These are phyloP conservation scores for Natator depressus DNA, from an alignment of 2,113 vertebrate species.

Conservation along the genomic window DNA sequence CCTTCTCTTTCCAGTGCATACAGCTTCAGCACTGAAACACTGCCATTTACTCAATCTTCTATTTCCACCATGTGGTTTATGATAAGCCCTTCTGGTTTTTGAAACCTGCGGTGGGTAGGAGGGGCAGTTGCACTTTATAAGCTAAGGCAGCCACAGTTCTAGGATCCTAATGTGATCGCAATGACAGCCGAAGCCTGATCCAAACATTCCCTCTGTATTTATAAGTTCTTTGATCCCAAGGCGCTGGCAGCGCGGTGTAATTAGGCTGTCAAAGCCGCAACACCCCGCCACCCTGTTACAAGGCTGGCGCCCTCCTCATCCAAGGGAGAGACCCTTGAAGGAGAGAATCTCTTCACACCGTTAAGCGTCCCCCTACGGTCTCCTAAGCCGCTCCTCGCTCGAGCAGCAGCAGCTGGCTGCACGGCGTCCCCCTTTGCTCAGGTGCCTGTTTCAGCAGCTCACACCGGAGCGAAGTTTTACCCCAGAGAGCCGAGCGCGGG, in stretches of 20 bases:
- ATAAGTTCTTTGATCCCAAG: neutral
- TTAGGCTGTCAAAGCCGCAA: neutral
- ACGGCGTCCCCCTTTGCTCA: neutral
- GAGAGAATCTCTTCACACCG: neutral
- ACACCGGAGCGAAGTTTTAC: conserved; percentile 3
- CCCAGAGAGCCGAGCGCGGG: neutral
- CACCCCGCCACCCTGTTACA: neutral
- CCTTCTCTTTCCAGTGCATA: neutral
- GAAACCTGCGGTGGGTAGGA: neutral
- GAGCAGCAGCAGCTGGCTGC: neutral
- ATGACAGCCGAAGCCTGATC: neutral
- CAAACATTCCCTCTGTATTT: neutral
- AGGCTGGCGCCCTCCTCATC: neutral
- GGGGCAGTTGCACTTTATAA: neutral
- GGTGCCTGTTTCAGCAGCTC: neutral
- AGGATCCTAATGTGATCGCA: neutral
- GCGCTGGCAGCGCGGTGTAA: neutral
- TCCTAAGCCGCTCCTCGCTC: neutral
- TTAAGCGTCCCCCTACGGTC: neutral
- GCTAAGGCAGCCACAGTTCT: neutral
- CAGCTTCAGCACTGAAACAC: neutral
- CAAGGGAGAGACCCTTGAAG: neutral
- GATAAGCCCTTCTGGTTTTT: neutral
- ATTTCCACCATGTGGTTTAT: neutral
- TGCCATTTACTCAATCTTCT: neutral